Percentiles rank a stretch among this genome's conserved stretches.
These are phyloP conservation scores for Brevimyrus niger DNA, from an alignment of 2,113 vertebrate genomes.

Conservation along the genomic window DNA sequence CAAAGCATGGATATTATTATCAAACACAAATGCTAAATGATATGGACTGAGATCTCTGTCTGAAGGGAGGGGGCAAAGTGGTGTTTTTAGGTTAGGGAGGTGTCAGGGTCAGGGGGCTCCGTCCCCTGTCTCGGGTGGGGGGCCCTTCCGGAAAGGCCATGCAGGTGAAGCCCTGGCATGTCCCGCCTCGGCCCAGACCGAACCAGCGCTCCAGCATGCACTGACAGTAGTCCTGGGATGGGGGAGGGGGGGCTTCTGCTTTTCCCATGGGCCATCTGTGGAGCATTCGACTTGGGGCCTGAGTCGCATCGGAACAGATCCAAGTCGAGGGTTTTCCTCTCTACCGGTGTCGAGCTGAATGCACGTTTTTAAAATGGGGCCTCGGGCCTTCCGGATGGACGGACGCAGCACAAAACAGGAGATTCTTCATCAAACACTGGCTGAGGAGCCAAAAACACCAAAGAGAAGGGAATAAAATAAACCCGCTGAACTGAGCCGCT, in stretches of 20 bases:
- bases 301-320: conserved; percentile 5
- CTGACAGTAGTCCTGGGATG: not conserved
- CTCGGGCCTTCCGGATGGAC: not conserved
- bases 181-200: not conserved
- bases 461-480: not conserved
- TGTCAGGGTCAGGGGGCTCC: not conserved
- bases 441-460: not conserved
- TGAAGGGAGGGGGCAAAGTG: not conserved
- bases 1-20: not conserved
- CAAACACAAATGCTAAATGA: not conserved
- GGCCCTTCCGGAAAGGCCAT: not conserved
- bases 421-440: not conserved
- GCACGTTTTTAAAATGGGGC: not conserved
- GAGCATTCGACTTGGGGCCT: not conserved
- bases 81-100: not conserved
- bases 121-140: not conserved
- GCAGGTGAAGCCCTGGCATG: not conserved
- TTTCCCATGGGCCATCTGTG: not conserved
- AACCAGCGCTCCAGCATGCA: not conserved
- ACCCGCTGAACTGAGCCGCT: not conserved
- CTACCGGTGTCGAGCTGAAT: not conserved
- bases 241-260: not conserved
- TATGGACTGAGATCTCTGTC: not conserved
- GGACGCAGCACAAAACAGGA: not conserved
- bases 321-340: conserved; percentile 3